Conservation (phyloP, 2,797 vertebrate genomes). For the Argentina silus region DNA sequence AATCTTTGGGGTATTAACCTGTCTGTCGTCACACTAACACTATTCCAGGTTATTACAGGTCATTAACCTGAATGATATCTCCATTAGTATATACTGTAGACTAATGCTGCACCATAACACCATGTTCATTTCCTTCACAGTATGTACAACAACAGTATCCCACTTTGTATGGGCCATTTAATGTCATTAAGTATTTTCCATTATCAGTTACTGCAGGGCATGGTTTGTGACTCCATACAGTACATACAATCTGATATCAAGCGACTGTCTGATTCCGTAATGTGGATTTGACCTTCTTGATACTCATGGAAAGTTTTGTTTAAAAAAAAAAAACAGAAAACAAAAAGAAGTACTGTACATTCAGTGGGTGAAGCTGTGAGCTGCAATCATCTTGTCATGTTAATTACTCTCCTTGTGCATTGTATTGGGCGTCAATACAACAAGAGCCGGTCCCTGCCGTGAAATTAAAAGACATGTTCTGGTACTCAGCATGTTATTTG, state of each 20-base stretch:
- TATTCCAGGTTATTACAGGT: conserved; percentile 31
- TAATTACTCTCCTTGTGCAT: conserved; percentile 18
- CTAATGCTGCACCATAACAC: background rate
- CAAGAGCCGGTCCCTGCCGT: conserved; percentile 10
- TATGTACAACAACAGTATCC: background rate
- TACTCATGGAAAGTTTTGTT: background rate
- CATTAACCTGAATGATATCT: conserved; percentile 63
- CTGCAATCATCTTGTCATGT: background rate
- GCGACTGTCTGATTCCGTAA: background rate
- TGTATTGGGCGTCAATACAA: conserved; percentile 2
- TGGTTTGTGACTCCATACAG: too few relatives aligned
- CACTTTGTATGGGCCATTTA: background rate
- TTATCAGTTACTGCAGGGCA: background rate
- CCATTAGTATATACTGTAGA: conserved; percentile 24
- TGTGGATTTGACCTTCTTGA: background rate
- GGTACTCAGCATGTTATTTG: conserved; percentile 27
- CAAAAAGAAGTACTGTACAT: background rate
- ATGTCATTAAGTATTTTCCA: background rate
- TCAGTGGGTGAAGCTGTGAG: background rate
- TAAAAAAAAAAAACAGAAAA: too few relatives aligned
- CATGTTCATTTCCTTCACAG: background rate
- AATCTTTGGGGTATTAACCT: conserved; percentile 73
- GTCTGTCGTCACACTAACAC: conserved; percentile 43
- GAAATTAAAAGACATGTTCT: conserved; percentile 23
- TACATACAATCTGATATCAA: background rate